phyloP scores from a whole-genome alignment of 2,797 vertebrate species.

The Acomys russatus region DNA sequence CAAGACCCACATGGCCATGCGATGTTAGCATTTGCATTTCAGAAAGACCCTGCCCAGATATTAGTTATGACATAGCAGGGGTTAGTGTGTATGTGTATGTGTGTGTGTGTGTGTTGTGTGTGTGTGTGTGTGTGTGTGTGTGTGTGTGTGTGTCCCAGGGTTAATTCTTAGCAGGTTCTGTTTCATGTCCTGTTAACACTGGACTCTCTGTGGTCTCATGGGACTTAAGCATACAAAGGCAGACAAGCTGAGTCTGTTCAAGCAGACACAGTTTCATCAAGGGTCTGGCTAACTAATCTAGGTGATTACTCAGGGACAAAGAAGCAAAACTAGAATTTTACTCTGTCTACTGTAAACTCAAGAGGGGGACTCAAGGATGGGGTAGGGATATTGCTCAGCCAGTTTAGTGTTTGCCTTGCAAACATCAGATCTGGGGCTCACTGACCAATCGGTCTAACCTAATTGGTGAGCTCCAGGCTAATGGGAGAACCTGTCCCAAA shows the following conservation, averaged over 20 bases:
- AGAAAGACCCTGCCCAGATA: not conserved
- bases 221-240: not conserved
- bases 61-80: not conserved
- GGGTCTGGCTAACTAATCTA: not conserved
- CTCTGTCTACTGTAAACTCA: not conserved
- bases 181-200: not conserved
- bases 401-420: not conserved
- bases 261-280: slow-evolving; percentile 27
- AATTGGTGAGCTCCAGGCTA: not conserved
- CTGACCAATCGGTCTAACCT: not conserved
- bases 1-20: not conserved
- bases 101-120: too few relatives aligned
- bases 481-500: not conserved
- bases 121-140: not conserved
- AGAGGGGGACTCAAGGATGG: not conserved
- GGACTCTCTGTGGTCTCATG: not conserved
- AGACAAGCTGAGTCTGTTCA: not conserved
- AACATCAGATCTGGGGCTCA: not conserved
- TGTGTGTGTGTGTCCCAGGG: not conserved
- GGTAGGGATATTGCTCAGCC: not conserved
- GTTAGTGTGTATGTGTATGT: not conserved
- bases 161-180: not conserved
- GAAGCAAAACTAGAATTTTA: not conserved
- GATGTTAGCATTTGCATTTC: slow-evolving; percentile 19
- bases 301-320: not conserved